Evolutionary conservation across 2,888 invertebrate species (phyloP).

Genomic region (Petrolisthes cinctipes): DNA sequence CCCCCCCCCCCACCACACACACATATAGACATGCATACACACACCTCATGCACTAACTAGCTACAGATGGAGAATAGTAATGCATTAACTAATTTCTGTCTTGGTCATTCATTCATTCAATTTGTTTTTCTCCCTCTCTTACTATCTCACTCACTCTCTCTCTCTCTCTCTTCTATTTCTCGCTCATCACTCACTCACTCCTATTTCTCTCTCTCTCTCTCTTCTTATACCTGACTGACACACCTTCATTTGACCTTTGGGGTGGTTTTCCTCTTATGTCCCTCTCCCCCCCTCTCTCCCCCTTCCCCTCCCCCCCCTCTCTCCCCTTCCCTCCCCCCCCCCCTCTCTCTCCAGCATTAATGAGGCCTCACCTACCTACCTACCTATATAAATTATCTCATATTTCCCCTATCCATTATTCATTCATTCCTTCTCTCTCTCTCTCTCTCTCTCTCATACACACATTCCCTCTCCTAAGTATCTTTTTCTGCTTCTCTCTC

Average conservation of each 20-base stretch:
- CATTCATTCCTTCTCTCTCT: not conserved
- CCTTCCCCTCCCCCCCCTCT: not conserved
- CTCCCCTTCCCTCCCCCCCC: not conserved
- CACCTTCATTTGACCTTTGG: not conserved
- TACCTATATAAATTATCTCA: not conserved
- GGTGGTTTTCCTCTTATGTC: not conserved
- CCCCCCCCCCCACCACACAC: not conserved
- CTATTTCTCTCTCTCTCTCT: not conserved
- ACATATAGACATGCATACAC: not conserved
- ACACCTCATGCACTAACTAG: not conserved
- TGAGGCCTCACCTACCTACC: not conserved
- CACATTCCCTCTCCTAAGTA: not conserved
- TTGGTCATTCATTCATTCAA: not conserved
- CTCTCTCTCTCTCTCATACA: not conserved
- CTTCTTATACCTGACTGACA: not conserved
- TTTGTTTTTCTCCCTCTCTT: not conserved
- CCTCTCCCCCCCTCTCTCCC: not conserved
- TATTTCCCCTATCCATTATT: not conserved
- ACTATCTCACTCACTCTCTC: not conserved
- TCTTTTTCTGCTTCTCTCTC: not conserved
- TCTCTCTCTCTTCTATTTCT: not conserved
- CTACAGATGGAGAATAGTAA: too few species aligned
- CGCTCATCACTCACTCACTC: not conserved
- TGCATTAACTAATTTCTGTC: not conserved
- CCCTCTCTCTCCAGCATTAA: not conserved